These are phyloP conservation scores for Drosophila parabipectinata DNA, from an alignment of 1,140 invertebrate species.

Conservation along the genomic window DNA sequence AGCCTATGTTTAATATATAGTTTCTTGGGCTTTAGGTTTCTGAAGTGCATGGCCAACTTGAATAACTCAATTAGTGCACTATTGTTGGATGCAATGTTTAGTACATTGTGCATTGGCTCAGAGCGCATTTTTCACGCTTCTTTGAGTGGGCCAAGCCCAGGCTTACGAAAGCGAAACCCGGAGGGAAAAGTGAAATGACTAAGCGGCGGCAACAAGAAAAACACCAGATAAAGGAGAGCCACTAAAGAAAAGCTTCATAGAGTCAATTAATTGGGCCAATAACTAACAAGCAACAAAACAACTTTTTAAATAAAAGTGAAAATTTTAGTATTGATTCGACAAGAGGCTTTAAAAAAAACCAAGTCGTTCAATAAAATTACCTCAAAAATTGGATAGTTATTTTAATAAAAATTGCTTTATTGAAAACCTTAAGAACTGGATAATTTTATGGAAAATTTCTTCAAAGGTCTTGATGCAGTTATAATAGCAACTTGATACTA, in stretches of 20 bases:
- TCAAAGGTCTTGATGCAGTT: too few species aligned
- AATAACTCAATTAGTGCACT: constrained; percentile 70
- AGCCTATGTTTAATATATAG: constrained; percentile 24
- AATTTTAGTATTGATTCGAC: not conserved
- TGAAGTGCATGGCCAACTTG: constrained; percentile 50
- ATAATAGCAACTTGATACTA: too few species aligned
- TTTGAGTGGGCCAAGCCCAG: constrained; percentile 45
- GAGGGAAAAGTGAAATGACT: constrained; percentile 54
- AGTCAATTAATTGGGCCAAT: constrained; percentile 45
- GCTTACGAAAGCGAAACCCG: constrained; percentile 56
- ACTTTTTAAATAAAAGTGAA: constrained; percentile 33
- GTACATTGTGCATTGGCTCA: constrained; percentile 43
- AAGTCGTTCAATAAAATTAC: not conserved
- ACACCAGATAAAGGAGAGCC: not conserved
- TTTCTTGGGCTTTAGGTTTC: constrained; percentile 30
- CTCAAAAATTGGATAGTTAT: too few species aligned
- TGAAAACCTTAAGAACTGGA: too few species aligned
- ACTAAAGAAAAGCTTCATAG: constrained; percentile 8
- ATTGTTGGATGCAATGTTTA: constrained; percentile 35
- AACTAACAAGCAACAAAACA: not conserved
- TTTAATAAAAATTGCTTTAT: too few species aligned
- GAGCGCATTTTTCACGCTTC: constrained; percentile 70
- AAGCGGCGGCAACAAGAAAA: not conserved
- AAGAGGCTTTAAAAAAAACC: not conserved
- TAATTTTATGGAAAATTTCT: too few species aligned